A percentile compares a stretch with the other conserved stretches of the same genome.
These are phyloP conservation scores for Drosophila longiperda DNA, from an alignment of 2,888 invertebrate species.

Conservation along the genomic window DNA sequence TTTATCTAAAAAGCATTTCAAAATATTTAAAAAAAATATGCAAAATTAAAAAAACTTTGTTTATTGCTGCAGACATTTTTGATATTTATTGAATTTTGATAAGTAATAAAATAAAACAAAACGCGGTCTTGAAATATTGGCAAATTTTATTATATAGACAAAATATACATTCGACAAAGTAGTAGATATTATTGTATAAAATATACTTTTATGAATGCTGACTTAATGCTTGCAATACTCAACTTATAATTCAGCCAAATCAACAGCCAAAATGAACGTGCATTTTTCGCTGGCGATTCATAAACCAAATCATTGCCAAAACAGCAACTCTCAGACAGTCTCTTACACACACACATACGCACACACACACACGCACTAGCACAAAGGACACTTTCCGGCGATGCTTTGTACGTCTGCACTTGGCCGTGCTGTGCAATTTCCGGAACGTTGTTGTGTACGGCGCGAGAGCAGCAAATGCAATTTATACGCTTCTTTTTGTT, in stretches of 20 bases:
- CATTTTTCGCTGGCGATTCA: conserved; percentile 52
- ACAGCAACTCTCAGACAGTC: conserved; percentile 33
- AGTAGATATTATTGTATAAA: background rate
- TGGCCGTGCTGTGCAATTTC: conserved; percentile 61
- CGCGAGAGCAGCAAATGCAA: conserved; percentile 54
- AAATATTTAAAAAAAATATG: no score
- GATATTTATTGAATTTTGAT: background rate
- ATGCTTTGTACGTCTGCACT: conserved; percentile 60
- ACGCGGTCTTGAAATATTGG: background rate
- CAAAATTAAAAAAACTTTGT: background rate
- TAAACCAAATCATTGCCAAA: conserved; percentile 60
- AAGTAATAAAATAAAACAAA: background rate
- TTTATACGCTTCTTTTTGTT: conserved; percentile 48
- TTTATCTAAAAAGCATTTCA: no score
- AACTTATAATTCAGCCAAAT: conserved; percentile 28
- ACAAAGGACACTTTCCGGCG: conserved; percentile 53
- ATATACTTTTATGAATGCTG: conserved; percentile 22
- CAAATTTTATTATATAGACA: background rate
- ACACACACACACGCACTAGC: background rate
- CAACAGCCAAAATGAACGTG: conserved; percentile 37
- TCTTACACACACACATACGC: conserved; percentile 13
- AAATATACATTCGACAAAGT: background rate
- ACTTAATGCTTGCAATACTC: conserved; percentile 36
- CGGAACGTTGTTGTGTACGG: conserved; percentile 45
- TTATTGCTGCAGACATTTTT: background rate